A percentile compares a stretch with the other conserved stretches of the same genome.
Conservation (phyloP, 2,888 invertebrate genomes). For the Drosophila recens region DNA sequence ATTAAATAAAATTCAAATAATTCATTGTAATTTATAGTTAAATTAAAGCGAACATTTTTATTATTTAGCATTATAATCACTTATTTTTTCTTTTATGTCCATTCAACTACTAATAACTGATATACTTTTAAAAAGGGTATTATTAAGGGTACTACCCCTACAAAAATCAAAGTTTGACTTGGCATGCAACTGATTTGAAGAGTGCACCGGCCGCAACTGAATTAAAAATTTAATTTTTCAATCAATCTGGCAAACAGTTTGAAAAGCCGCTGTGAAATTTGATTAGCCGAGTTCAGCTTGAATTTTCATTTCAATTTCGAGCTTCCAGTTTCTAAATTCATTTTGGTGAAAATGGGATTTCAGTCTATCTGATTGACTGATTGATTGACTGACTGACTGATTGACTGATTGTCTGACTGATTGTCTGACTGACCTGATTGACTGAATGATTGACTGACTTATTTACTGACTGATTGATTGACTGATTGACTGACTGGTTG, state of each 20-base stretch:
- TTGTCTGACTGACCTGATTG: constrained; percentile 19
- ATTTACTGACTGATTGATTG: constrained; percentile 4
- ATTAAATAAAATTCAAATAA: no score
- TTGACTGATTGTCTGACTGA: constrained; percentile 21
- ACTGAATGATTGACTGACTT: constrained; percentile 21
- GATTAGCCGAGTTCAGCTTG: constrained; percentile 42
- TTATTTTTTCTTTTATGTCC: no score
- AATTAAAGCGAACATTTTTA: no score
- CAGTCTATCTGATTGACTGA: constrained; percentile 25
- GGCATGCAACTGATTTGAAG: neutral
- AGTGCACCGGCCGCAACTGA: constrained; percentile 44
- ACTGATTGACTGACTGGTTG: constrained; percentile 22
- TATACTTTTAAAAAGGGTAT: neutral
- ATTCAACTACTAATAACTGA: neutral
- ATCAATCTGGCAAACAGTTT: constrained; percentile 63
- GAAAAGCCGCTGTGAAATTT: constrained; percentile 47
- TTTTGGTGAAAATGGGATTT: constrained; percentile 6
- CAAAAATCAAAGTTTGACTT: neutral
- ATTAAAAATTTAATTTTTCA: constrained; percentile 80
- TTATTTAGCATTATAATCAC: no score
- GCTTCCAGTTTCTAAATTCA: constrained; percentile 15
- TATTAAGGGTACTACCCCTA: neutral
- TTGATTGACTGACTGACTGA: constrained; percentile 15
- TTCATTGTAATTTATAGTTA: no score
- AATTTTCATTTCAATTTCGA: constrained; percentile 30